Conservation (phyloP, 2,113 vertebrate species). For the Hippocampus barbouri region DNA sequence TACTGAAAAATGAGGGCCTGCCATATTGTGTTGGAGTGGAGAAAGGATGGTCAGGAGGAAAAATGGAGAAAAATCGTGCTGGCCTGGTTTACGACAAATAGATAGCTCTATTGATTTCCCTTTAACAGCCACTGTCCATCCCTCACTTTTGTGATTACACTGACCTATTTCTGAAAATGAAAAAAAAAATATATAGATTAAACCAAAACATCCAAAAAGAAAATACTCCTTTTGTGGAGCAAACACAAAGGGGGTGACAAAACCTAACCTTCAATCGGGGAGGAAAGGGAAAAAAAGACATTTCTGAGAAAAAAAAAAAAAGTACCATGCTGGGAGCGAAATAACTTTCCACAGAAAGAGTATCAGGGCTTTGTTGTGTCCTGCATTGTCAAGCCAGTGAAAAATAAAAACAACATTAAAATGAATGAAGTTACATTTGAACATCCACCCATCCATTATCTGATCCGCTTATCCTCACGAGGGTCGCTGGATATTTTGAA, state of each 20-base stretch:
- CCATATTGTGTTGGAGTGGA: conserved; percentile 65
- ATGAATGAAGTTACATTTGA: conserved; percentile 33
- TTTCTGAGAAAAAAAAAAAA: conserved; percentile 45
- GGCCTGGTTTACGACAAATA: conserved; percentile 80
- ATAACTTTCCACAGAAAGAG: conserved; percentile 51
- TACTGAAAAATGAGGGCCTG: conserved; percentile 69
- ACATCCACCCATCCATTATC: conserved; percentile 3
- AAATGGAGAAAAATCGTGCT: conserved; percentile 75
- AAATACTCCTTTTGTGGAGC: conserved; percentile 67
- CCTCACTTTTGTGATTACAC: conserved; percentile 75
- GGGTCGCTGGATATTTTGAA: background rate
- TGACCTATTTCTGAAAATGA: conserved; percentile 72
- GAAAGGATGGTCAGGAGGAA: conserved; percentile 57
- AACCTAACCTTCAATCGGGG: conserved; percentile 67
- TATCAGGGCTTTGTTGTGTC: conserved; percentile 30
- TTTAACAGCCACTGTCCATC: conserved; percentile 72
- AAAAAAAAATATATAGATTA: conserved; percentile 70
- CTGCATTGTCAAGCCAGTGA: conserved; percentile 41
- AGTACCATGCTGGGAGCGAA: conserved; percentile 67
- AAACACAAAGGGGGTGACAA: conserved; percentile 71
- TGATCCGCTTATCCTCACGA: too few relatives aligned
- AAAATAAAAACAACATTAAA: conserved; percentile 35
- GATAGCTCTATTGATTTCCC: conserved; percentile 79
- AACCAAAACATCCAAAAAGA: conserved; percentile 71
- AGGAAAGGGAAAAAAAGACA: conserved; percentile 42